Evolutionary conservation across 2,797 vertebrate species (phyloP), one percentile per base, ranked within the genome.

Genomic region (Martes flavigula): DNA sequence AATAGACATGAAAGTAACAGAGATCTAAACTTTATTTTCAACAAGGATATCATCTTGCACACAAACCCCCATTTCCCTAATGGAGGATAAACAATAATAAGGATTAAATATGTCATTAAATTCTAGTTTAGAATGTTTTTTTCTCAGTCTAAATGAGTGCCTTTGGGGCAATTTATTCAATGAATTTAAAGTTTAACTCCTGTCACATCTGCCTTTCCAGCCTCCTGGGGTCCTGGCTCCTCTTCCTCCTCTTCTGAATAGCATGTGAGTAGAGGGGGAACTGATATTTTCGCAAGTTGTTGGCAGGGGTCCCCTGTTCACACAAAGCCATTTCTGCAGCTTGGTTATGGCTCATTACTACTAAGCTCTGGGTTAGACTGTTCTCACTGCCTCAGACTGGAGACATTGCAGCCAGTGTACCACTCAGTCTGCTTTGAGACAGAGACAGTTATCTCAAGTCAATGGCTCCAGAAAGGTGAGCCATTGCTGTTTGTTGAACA

Each of bases 141-240:
- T 81, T 27, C 73, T 87, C n/a, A 18, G 0, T 51, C 23, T 90
- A 68, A 90, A 56, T 87, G 6, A 79, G 30, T 86, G 78, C 5
- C 38, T 95, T 94, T 82, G 17, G 58, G 48, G n/a, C 84, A 92
- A 79, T 46, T 81, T 62, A 96, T 43, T 93, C 70, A 68, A 43
- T 30, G 20, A 73, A 48, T 77, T 87, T 60, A 13, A 54, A 56
- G n/a, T 87, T 75, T 82, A 79, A 88, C 6, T 84, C 46, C 27
- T 51, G 27, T 58, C 51, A 48, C 56, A 60, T 78, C 68, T 79
- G 15, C 30, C 43, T 78, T 35, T 85, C 68, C 43, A 62, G 43
- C 35, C 17, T 94, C 66, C 48, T 23, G 40, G 15, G 14, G 11
- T 92, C 13, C 27, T 35, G 9, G 14, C 21, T 88, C 25, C 7